Conservation (phyloP, 2,797 vertebrate genomes). For the Denticeps clupeoides region DNA sequence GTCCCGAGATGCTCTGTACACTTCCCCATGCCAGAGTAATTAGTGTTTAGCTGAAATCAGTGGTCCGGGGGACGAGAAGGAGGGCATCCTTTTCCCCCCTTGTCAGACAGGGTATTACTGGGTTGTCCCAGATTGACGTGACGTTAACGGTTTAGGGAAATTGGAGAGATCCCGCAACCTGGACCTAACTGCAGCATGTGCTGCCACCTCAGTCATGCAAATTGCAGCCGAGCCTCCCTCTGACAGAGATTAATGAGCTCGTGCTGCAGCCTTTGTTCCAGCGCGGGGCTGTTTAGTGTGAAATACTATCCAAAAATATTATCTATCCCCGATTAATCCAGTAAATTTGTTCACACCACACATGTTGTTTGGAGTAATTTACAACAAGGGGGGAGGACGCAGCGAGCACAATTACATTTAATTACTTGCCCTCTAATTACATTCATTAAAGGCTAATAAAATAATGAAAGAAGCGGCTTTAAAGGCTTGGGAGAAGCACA, state of each 20-base stretch:
- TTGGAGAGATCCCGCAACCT: slow-evolving; percentile 72
- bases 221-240: slow-evolving; percentile 91
- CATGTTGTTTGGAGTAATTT: slow-evolving; percentile 90
- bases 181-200: slow-evolving; percentile 81
- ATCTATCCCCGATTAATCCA: slow-evolving; percentile 98
- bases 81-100: slow-evolving; percentile 32
- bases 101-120: slow-evolving; percentile 49
- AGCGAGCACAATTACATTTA: slow-evolving; percentile 94
- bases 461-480: slow-evolving; percentile 89
- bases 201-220: slow-evolving; percentile 96
- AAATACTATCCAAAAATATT: slow-evolving; percentile 99
- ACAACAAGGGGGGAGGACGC: slow-evolving; percentile 72
- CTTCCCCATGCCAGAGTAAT: slow-evolving; percentile 36
- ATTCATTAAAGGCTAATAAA: slow-evolving; percentile 99
- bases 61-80: slow-evolving; percentile 38
- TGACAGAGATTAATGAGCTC: slow-evolving; percentile 99
- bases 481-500: slow-evolving; percentile 85
- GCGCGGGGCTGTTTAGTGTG: slow-evolving; percentile 89
- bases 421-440: slow-evolving; percentile 99
- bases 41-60: slow-evolving; percentile 43
- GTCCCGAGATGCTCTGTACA: slow-evolving; percentile 27
- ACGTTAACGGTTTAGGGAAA: slow-evolving; percentile 59
- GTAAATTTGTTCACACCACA: slow-evolving; percentile 87
- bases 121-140: slow-evolving; percentile 61
- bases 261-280: slow-evolving; percentile 95